These are phyloP conservation scores for Elaphurus davidianus DNA, from an alignment of 2,113 vertebrate species.

Conservation along the genomic window DNA sequence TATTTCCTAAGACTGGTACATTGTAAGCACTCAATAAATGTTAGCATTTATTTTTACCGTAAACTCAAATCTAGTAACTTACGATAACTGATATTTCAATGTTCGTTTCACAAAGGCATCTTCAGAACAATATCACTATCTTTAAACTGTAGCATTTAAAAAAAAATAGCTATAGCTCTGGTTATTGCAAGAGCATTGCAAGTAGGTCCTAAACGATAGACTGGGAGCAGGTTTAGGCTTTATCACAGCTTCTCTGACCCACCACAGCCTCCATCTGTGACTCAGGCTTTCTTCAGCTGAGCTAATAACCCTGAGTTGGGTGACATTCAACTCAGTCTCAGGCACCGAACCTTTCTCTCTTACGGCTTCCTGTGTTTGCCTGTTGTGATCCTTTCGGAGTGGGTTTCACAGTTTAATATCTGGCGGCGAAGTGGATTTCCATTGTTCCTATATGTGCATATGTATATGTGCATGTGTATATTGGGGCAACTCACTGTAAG, in stretches of 20 bases:
- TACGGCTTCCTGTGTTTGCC: neutral
- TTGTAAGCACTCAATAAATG: neutral
- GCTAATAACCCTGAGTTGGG: neutral
- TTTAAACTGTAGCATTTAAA: slow-evolving; percentile 16
- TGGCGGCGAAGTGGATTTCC: neutral
- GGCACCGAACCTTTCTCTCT: neutral
- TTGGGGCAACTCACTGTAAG: neutral
- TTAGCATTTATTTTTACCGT: neutral
- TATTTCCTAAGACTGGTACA: neutral
- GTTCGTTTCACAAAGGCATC: neutral
- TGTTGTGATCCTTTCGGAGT: neutral
- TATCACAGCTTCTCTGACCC: neutral
- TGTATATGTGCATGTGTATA: neutral
- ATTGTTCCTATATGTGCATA: neutral
- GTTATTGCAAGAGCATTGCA: neutral
- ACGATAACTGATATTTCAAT: neutral
- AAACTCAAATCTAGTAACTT: neutral
- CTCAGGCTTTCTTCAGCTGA: neutral
- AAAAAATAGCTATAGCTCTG: neutral
- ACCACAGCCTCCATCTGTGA: neutral
- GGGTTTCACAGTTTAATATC: neutral
- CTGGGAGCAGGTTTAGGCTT: neutral
- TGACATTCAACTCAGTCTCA: neutral
- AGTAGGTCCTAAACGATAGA: neutral
- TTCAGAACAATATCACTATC: neutral